phyloP scores from a whole-genome alignment of 2,888 invertebrate genomes.

The Ctena decussata region DNA sequence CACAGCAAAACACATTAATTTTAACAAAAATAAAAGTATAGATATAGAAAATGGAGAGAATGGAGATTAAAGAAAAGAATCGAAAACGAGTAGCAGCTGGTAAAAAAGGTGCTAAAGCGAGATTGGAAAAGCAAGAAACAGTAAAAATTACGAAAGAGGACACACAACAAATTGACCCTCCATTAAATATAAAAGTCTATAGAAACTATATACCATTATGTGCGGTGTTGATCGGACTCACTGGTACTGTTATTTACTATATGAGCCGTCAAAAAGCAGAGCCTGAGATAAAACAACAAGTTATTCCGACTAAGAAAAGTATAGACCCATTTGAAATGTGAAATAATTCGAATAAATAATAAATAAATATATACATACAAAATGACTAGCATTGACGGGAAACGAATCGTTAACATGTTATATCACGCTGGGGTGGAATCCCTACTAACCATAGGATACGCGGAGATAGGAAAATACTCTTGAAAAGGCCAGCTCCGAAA shows the following conservation, averaged over 20 bases:
- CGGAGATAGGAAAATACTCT: not conserved
- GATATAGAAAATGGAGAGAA: too few species aligned
- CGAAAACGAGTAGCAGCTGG: too few species aligned
- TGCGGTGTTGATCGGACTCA: not conserved
- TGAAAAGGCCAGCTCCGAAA: slow-evolving; percentile 15
- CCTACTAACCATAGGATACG: not conserved
- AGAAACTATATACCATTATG: not conserved
- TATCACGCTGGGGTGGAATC: not conserved
- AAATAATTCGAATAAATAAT: not conserved
- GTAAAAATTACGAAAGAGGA: too few species aligned
- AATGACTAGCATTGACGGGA: not conserved
- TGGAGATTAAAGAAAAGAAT: too few species aligned
- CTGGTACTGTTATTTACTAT: not conserved
- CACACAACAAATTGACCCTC: too few species aligned
- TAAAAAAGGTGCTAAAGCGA: too few species aligned
- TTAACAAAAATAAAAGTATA: too few species aligned
- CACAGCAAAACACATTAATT: too few species aligned
- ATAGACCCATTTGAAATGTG: not conserved
- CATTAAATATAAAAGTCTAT: not conserved
- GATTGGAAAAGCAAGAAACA: too few species aligned
- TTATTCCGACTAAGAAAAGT: too few species aligned
- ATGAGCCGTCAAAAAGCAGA: not conserved
- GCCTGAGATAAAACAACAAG: too few species aligned
- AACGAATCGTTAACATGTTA: not conserved
- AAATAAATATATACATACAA: not conserved